phyloP scores from a whole-genome alignment of 2,113 vertebrate genomes.

The Hypomesus transpacificus region DNA sequence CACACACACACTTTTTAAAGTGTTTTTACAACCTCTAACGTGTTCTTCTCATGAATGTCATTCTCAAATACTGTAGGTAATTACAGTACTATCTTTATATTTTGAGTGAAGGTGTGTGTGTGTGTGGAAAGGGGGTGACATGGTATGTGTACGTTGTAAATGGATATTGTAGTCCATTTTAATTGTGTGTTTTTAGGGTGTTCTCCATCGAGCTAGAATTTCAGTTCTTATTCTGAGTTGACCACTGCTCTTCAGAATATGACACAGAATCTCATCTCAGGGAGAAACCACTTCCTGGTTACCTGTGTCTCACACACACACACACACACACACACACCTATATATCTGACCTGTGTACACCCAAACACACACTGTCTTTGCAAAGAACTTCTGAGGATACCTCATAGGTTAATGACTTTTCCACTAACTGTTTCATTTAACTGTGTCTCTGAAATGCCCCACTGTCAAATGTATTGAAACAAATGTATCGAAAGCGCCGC shows the following conservation, averaged over 20 bases:
- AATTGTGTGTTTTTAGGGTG: not conserved
- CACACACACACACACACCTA: conserved; percentile 11
- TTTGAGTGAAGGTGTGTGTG: conserved; percentile 10
- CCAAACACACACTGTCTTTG: not conserved
- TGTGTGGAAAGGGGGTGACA: conserved; percentile 1
- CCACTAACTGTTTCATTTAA: conserved; percentile 17
- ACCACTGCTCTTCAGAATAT: conserved; percentile 36
- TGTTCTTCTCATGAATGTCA: not conserved
- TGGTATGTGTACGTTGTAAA: conserved; percentile 25
- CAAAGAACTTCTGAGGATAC: conserved; percentile 48
- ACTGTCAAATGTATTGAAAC: not conserved
- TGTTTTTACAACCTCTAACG: not conserved
- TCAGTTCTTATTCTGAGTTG: conserved; percentile 14
- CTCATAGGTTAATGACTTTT: conserved; percentile 36
- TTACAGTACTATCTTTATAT: not conserved
- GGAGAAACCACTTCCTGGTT: conserved; percentile 51
- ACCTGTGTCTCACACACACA: conserved; percentile 30
- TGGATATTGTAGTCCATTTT: not conserved
- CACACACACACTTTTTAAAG: not conserved
- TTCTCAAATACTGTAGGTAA: not conserved
- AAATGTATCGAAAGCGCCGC: conserved; percentile 12
- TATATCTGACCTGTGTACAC: not conserved
- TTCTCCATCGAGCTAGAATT: not conserved
- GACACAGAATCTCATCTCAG: conserved; percentile 68
- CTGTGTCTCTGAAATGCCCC: not conserved